A percentile compares a stretch with the other conserved stretches of the same genome.
Conservation (phyloP, 2,888 invertebrate genomes). For the Rosalia funebris region DNA sequence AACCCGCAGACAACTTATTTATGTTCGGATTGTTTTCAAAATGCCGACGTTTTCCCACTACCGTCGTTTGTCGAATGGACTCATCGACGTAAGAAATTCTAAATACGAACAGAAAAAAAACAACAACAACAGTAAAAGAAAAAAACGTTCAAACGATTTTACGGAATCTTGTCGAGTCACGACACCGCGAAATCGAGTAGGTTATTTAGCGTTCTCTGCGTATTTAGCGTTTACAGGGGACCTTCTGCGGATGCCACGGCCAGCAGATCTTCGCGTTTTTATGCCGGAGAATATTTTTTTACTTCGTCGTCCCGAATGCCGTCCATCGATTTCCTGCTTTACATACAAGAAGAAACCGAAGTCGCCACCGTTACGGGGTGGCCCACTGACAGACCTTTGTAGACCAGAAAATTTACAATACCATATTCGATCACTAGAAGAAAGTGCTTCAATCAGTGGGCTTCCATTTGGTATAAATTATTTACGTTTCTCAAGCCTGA, state of each 20-base stretch:
- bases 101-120: too few species aligned
- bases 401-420: too few species aligned
- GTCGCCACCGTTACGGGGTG: slow-evolving; percentile 28
- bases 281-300: slow-evolving; percentile 31
- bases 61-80: slow-evolving; percentile 56
- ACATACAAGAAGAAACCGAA: slow-evolving; percentile 57
- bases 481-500: too few species aligned
- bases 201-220: slow-evolving; percentile 43
- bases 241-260: slow-evolving; percentile 35
- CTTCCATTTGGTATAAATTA: too few species aligned
- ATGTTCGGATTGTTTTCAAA: slow-evolving; percentile 66
- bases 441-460: too few species aligned
- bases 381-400: too few species aligned
- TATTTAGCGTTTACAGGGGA: slow-evolving; percentile 37
- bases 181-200: slow-evolving; percentile 55
- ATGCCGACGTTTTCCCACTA: slow-evolving; percentile 64
- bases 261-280: slow-evolving; percentile 32
- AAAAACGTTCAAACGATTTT: slow-evolving; percentile 61
- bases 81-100: slow-evolving; percentile 57
- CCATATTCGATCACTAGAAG: too few species aligned
- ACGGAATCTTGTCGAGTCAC: slow-evolving; percentile 62
- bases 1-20: slow-evolving; percentile 65
- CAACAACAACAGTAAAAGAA: too few species aligned
- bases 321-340: slow-evolving; percentile 52
- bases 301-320: slow-evolving; percentile 25